phyloP scores from a whole-genome alignment of 2,113 vertebrate species.

The Bufo gargarizans region DNA sequence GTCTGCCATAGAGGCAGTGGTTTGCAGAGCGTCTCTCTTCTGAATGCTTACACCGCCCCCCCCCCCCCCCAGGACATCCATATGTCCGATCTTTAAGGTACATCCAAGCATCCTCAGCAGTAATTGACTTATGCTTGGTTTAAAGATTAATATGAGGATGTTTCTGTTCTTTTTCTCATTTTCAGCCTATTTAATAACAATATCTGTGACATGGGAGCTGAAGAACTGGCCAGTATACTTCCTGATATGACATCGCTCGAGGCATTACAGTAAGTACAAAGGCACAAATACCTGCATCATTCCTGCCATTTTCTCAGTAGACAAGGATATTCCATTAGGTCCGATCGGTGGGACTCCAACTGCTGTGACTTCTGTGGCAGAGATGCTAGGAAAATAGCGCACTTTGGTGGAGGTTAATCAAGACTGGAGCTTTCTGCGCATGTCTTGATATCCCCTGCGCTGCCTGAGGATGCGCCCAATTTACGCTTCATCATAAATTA shows the following conservation, averaged over 20 bases:
- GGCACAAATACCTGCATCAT: background rate
- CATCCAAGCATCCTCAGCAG: background rate
- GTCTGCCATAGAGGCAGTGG: too few relatives aligned
- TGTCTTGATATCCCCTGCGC: too few relatives aligned
- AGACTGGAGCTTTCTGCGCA: too few relatives aligned
- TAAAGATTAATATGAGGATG: background rate
- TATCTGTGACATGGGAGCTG: conserved; percentile 85
- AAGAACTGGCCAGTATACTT: conserved; percentile 81
- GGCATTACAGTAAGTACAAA: conserved; percentile 85
- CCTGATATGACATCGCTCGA: conserved; percentile 82
- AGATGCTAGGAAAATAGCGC: background rate
- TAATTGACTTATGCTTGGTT: background rate
- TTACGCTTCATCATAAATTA: too few relatives aligned
- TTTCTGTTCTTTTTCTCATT: conserved; percentile 37
- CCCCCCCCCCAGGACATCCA: too few relatives aligned
- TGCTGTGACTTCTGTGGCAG: background rate
- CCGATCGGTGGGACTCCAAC: background rate
- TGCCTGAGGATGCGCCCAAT: too few relatives aligned
- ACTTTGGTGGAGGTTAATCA: background rate
- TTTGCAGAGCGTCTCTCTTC: too few relatives aligned
- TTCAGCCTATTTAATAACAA: conserved; percentile 87
- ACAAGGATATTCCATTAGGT: background rate
- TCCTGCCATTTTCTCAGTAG: background rate
- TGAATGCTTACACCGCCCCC: too few relatives aligned
- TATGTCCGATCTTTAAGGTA: background rate